Base-by-base conservation (phyloP, 2,113 vertebrate genomes). In the Aegotheles bennettii region DNA sequence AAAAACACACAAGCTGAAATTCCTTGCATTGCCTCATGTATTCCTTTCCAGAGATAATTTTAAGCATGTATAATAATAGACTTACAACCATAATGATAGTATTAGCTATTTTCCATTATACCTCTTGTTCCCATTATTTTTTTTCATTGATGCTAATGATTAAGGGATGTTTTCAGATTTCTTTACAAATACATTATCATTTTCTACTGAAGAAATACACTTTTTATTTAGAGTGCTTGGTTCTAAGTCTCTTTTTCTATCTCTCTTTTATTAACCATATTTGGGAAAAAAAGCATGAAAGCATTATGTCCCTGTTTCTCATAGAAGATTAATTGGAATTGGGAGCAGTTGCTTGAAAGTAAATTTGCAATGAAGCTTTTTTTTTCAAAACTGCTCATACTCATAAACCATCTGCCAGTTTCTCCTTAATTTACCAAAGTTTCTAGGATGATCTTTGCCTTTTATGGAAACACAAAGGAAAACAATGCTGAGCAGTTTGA, bases 341-440 rank as follows among this genome's bases (percentile, higher is more conserved):
- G 50, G 78, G 74, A 95, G 67, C 78, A 77, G 36, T 96, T 95
- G 67, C 81, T 83, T 93, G 81, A 83, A 95, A 96, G 54, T 45
- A 94, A 83, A 89, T 84, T 94, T 94, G 61, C 89, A 95, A 47
- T 78, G 69, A 85, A 36, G 63, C 53, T 91, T 85, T 51, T 73
- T n/a, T 95, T 97, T 93, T 94, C 50, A 74, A 88, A 95, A 95
- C 54, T 59, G 33, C 59, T 93, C 16, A 1, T 86, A 91, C 93
- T 95, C 87, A 94, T 83, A 91, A 84, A 79, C 91, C 93, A 94
- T 96, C 95, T 96, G 94, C 78, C 35, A 85, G 59, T 79, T 94
- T 68, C 68, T 91, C 85, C 70, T 69, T 85, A 82, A 85, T 94
- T 93, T 93, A 90, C 26, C 3, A 16, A 70, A 88, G 40, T 50